Base-by-base conservation (phyloP, 2,888 invertebrate genomes). In the Drosophila sordidapex region DNA sequence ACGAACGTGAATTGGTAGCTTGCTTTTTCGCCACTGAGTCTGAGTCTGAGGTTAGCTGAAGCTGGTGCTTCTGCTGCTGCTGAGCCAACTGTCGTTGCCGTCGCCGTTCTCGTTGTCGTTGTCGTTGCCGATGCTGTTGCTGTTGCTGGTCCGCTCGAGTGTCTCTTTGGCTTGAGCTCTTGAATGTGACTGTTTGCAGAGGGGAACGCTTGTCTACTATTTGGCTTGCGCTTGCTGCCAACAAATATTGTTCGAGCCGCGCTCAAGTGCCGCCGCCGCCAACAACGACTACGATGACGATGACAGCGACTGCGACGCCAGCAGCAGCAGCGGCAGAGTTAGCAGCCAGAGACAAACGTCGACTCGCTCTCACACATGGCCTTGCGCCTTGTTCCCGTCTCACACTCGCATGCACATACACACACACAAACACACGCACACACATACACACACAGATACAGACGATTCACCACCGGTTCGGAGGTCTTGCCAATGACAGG, bases 101-200 rank as follows among this genome's bases (percentile, higher is more conserved):
- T 33, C 43, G 59, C 40, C 49, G 71, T 15, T 38, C 65, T 46
- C 43, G 67, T 49, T 52, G 72, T 33, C 43, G 74, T 66, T 58
- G 82, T 52, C 60, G 79, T 63, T 56, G 68, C 65, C 69, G 72
- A 52, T 65, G 81, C 56, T 46, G 72, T 35, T 67, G 79, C 74
- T 73, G 77, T 75, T 82, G 72, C 89, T 89, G 92, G 89, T 91
- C 93, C 93, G 93, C 91, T 92, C 92, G 92, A 93, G 93, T 92
- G 92, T 84, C 92, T 92, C 93, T 92, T 91, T 92, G 90, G 93
- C 93, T 92, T 92, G 92, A 91, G 92, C 92, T 92, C 92, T 92
- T 93, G 91, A 92, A 93, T 93, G 92, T 93, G 93, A 93, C 93
- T 93, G 93, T 93, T 93, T 93, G 93, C 93, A 93, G 93, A 93